Conservation (phyloP, 2,888 invertebrate genomes). For the Rhagophthalmus giganteus region DNA sequence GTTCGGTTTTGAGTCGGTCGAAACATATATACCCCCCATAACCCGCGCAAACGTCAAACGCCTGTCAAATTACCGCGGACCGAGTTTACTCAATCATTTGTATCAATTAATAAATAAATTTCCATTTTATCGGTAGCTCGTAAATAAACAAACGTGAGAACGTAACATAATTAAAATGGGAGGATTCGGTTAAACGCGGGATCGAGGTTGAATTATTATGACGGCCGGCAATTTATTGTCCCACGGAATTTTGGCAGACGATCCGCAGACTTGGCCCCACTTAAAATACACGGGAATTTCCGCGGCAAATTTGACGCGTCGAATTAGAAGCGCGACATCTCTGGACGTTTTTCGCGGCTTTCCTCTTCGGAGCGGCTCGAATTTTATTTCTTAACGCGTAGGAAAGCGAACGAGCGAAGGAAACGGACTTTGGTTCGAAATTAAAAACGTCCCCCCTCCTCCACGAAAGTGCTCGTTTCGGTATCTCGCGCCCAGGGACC, state of each 20-base stretch:
- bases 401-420: no score
- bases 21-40: conserved; percentile 8
- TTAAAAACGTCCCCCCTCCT: no score
- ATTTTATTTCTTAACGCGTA: background rate
- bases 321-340: no score
- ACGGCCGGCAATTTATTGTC: background rate
- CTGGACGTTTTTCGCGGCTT: no score
- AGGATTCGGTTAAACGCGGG: background rate
- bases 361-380: background rate
- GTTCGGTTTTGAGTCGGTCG: conserved; percentile 13
- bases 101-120: conserved; percentile 19
- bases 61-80: conserved; percentile 9
- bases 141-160: conserved; percentile 5
- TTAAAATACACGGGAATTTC: no score
- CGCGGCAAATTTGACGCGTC: no score
- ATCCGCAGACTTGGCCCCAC: no score
- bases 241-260: background rate
- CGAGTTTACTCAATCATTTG: conserved; percentile 7
- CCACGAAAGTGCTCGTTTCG: no score
- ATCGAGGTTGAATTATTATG: background rate
- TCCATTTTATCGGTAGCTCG: conserved; percentile 8
- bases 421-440: no score
- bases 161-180: conserved; percentile 3
- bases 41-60: conserved; percentile 7
- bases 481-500: no score